phyloP scores from a whole-genome alignment of 2,113 vertebrate species.

The Procavia capensis region DNA sequence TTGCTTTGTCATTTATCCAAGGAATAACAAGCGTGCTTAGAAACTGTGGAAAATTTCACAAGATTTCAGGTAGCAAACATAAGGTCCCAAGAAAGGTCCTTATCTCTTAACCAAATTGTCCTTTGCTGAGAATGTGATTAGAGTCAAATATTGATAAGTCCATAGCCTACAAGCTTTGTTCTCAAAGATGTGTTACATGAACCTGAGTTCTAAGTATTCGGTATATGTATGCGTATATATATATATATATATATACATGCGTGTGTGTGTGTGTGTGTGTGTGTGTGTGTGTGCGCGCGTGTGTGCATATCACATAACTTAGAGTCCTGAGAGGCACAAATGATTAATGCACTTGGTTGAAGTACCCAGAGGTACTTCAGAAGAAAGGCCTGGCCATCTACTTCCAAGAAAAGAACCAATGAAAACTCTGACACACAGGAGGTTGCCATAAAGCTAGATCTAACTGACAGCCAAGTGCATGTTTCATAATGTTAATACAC shows the following conservation, averaged over 20 bases:
- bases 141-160: background rate
- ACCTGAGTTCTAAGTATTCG: background rate
- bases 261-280: background rate
- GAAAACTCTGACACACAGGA: too few species aligned
- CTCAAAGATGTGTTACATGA: background rate
- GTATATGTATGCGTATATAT: background rate
- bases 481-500: too few species aligned
- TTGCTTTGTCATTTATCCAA: slow-evolving; percentile 72
- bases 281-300: background rate
- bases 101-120: background rate
- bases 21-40: slow-evolving; percentile 54
- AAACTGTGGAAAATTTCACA: slow-evolving; percentile 44
- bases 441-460: too few species aligned
- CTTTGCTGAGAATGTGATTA: background rate
- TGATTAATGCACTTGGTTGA: too few species aligned
- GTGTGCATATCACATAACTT: background rate
- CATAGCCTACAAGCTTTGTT: background rate
- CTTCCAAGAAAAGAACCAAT: too few species aligned
- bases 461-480: too few species aligned
- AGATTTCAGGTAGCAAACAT: slow-evolving; percentile 59
- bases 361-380: too few species aligned
- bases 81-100: background rate
- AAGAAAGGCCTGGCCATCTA: too few species aligned
- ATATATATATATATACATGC: background rate
- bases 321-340: too few species aligned